Percentiles rank a stretch among this genome's conserved stretches.
Conservation (phyloP, 2,113 vertebrate species). For the Dicerorhinus sumatrensis region DNA sequence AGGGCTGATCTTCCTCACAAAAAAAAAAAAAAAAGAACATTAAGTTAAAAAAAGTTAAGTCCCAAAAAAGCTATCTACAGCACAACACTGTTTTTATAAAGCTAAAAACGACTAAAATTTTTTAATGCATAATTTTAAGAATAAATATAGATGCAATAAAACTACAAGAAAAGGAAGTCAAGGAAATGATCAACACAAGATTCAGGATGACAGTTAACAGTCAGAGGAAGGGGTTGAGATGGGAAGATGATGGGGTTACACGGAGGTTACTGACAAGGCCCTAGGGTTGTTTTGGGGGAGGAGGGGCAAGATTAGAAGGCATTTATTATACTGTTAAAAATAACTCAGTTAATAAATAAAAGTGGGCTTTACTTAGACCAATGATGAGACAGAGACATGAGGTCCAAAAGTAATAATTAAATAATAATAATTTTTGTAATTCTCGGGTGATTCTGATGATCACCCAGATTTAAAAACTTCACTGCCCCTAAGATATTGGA, state of each 20-base stretch:
- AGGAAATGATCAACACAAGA: neutral
- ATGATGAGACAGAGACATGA: neutral
- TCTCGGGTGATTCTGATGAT: neutral
- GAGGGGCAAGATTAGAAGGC: neutral
- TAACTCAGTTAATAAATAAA: neutral
- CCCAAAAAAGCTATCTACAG: neutral
- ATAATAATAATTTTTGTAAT: neutral
- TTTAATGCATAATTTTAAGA: neutral
- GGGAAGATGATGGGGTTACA: neutral
- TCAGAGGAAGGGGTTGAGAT: neutral
- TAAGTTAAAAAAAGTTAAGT: neutral
- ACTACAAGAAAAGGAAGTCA: neutral
- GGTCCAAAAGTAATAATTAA: neutral
- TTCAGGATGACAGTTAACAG: neutral
- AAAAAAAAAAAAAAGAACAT: too few species aligned
- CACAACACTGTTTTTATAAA: neutral
- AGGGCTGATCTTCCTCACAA: too few species aligned
- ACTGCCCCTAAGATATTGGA: neutral
- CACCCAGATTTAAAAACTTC: neutral
- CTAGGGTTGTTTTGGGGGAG: neutral
- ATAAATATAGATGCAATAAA: neutral
- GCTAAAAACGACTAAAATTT: slow-evolving; percentile 9
- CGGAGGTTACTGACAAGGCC: neutral
- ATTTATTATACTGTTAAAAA: slow-evolving; percentile 28
- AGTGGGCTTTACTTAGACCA: neutral